phyloP scores from a whole-genome alignment of 2,797 vertebrate species.

The Danio jaintianensis region DNA sequence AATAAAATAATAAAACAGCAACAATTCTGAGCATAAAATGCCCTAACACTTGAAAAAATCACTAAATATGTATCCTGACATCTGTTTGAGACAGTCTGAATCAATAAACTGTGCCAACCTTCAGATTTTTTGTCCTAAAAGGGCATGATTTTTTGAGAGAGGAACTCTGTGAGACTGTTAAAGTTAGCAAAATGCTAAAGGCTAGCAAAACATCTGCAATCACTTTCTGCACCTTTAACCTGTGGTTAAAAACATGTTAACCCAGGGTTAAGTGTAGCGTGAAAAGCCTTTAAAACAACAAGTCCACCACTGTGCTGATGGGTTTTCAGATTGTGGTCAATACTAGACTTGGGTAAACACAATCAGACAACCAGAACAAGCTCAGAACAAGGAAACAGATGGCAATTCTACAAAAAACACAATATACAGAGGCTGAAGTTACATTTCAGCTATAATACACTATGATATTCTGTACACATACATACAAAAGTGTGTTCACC shows the following conservation, averaged over 20 bases:
- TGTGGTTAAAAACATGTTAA: conserved; percentile 9
- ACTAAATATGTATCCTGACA: neutral
- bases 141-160: neutral
- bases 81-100: neutral
- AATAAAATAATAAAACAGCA: no score
- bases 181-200: neutral
- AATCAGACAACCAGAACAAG: neutral
- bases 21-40: no score
- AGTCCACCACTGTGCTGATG: neutral
- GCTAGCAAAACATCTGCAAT: conserved; percentile 13
- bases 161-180: neutral
- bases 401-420: conserved; percentile 6
- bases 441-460: neutral
- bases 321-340: conserved; percentile 12
- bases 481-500: neutral
- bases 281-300: conserved; percentile 12
- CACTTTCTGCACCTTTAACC: conserved; percentile 15
- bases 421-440: neutral
- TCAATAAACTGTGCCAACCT: neutral
- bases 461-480: neutral
- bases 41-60: neutral
- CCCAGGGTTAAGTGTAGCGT: conserved; percentile 1
- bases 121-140: neutral
- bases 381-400: neutral
- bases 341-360: neutral